These are phyloP conservation scores for Eulemur albifrons DNA, from an alignment of 2,797 vertebrate species.

Conservation along the genomic window DNA sequence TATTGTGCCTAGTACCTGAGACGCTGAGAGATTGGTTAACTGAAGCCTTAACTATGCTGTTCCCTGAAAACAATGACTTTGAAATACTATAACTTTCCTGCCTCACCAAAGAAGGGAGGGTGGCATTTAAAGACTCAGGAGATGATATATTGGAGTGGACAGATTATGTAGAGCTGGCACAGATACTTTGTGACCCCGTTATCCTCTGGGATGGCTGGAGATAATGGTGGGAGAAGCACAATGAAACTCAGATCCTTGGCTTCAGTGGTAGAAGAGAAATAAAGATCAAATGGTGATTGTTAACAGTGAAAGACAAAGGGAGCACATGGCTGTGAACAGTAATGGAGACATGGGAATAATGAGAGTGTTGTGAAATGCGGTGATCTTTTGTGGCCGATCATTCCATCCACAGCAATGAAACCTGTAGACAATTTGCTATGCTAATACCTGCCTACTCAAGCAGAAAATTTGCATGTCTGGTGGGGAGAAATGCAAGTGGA, in stretches of 20 bases:
- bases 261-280: not conserved
- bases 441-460: too few species aligned
- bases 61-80: not conserved
- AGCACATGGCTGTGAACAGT: not conserved
- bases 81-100: not conserved
- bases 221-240: not conserved
- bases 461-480: not conserved
- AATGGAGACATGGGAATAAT: not conserved
- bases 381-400: not conserved
- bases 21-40: not conserved
- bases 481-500: not conserved
- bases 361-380: too few species aligned
- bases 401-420: not conserved
- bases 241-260: not conserved
- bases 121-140: not conserved
- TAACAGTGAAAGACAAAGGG: not conserved
- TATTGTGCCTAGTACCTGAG: not conserved
- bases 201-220: not conserved
- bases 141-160: not conserved
- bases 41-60: not conserved
- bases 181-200: not conserved
- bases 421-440: accelerated
- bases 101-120: not conserved
- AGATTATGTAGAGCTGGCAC: not conserved
- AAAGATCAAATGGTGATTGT: not conserved